A percentile compares a stretch with the other conserved stretches of the same genome.
Conservation (phyloP, 2,797 vertebrate species). For the Phylloscopus collybita region DNA sequence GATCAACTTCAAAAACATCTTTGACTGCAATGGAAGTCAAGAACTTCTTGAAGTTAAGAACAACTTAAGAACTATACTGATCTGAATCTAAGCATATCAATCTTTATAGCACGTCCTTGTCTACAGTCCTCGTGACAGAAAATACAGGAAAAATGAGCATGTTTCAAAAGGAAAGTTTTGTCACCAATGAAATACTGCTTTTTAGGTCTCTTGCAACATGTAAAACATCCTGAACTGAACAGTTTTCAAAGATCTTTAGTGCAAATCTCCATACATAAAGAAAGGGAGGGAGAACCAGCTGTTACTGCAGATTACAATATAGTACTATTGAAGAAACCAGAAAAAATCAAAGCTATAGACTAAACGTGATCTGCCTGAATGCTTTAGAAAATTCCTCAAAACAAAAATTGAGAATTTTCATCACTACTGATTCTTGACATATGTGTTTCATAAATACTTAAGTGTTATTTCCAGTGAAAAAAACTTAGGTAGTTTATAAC, state of each 20-base stretch:
- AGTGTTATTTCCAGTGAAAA: neutral
- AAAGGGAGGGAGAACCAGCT: neutral
- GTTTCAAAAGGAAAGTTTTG: neutral
- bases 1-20: neutral
- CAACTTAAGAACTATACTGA: neutral
- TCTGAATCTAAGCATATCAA: neutral
- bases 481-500: constrained; percentile 24
- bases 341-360: neutral
- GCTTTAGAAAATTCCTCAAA: neutral
- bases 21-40: neutral
- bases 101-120: neutral
- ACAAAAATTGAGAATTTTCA: constrained; percentile 57
- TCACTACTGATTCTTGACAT: constrained; percentile 64
- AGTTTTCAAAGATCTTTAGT: neutral
- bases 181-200: neutral
- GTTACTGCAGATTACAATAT: neutral
- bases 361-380: neutral
- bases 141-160: neutral
- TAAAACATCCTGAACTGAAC: neutral
- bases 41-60: too few relatives aligned
- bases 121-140: neutral
- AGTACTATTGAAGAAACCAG: neutral
- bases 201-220: neutral
- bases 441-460: constrained; percentile 51
- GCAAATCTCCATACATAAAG: neutral